Evolutionary conservation across 1,140 invertebrate species (phyloP), one percentile per base, ranked within the genome.

Genomic region (Orussus abietinus): DNA sequence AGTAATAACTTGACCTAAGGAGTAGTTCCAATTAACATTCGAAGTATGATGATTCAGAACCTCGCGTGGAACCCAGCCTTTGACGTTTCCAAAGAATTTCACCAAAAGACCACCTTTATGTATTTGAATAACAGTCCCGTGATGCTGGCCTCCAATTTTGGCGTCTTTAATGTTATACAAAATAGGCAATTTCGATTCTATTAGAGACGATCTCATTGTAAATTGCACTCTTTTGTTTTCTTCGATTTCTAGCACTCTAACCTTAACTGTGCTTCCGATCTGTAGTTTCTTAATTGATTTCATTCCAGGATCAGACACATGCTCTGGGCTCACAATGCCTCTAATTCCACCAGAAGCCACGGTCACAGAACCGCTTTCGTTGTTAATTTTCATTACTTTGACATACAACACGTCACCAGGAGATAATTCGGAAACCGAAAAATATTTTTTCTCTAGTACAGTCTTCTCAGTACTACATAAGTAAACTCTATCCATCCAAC

Each of bases 1-100:
- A 9, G 62, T 62, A 13, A 82, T 74, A 17, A 81, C 78, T 63
- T 84, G 77, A 21, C 83, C 84, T 5, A 75, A 44, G 22, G 77
- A 74, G 52, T 81, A 82, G 64, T 43, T 74, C 63, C 40, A 69
- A 18, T 40, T 77, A 54, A 44, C 66, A 50, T 10, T 45, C 46
- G 76, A 42, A 0, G 69, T 68, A 15, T 76, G 57, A 31, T 71
- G 61, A 12, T 72, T 74, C 1, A 83, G 64, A 37, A 76, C 70
- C 3, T 69, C 58, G 1, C 60, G 66, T 19, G 79, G 74, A 1
- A 86, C 57, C 45, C 75, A 76, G 1, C 80, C 83, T 38, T 68
- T 76, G 2, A 81, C 57, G 35, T 78, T 71, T 29, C 72, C 75
- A 53, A 80, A 82, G 62, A 84, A 85, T 32, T 68, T 66, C 0